These are phyloP conservation scores for Engystomops pustulosus DNA, from an alignment of 2,113 vertebrate genomes.

Conservation along the genomic window DNA sequence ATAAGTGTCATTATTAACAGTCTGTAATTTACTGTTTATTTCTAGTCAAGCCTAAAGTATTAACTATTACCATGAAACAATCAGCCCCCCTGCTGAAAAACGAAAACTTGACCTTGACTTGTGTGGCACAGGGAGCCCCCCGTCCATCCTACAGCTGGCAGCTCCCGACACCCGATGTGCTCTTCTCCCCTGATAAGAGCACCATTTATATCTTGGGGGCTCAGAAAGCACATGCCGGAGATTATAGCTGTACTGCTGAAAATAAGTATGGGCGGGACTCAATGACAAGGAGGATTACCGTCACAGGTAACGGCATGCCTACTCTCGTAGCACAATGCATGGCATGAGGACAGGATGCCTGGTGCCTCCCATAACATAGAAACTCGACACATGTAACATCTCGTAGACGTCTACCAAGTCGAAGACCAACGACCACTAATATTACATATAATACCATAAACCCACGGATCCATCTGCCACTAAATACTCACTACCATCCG, in stretches of 20 bases:
- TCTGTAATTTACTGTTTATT: not conserved
- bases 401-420: not conserved
- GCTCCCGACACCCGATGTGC: not conserved
- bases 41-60: slow-evolving; percentile 21
- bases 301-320: slow-evolving; percentile 19
- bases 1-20: not conserved
- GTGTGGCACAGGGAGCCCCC: not conserved
- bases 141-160: slow-evolving; percentile 5
- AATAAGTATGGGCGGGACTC: slow-evolving; percentile 14
- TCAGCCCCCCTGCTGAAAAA: not conserved
- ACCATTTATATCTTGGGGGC: not conserved
- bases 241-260: slow-evolving; percentile 7
- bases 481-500: not conserved
- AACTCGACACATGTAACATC: not conserved
- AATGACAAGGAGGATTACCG: not conserved
- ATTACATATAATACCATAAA: not conserved
- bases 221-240: not conserved
- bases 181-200: not conserved
- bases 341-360: not conserved
- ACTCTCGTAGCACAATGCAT: not conserved
- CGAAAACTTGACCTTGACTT: slow-evolving; percentile 7
- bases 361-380: not conserved
- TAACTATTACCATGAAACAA: not conserved
- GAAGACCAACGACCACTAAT: not conserved
- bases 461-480: not conserved